Base-by-base conservation (phyloP, 2,797 vertebrate species). In the Pagetopsis macropterus region DNA sequence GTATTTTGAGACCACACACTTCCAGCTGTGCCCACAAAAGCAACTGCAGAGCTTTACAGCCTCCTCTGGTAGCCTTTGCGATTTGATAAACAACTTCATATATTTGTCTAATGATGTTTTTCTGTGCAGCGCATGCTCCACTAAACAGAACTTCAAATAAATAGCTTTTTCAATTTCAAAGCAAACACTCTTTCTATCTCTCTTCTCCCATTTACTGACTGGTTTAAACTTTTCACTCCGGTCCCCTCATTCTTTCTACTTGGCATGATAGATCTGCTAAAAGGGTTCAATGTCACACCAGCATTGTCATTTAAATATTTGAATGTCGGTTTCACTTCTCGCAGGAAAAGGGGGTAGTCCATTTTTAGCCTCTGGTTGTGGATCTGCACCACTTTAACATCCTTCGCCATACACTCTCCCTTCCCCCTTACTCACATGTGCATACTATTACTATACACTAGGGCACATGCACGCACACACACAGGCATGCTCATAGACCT, bases 221-320 rank as follows among this genome's bases (percentile, higher is more conserved):
- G 2, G 48, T 59, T 81, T 85, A 60, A 85, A 89, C 81, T 84
- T 88, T 83, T 75, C 82, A 80, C 79, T 83, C 72, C 16, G 51
- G 58, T 62, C 40, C 68, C 41, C 67, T 67, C 60, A 75, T 57
- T 86, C 73, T 78, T 88, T 89, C 80, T 82, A 52, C 82, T 90
- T 74, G 73, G 83, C 66, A 83, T 85, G 84, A 80, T 87, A 71
- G 84, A 90, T 85, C 80, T 83, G 73, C 78, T 90, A 83, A 92
- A 92, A 92, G 82, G 82, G 70, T 89, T 88, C 75, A 82, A 23
- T 89, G 87, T 89, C 84, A 90, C 85, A 82, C 82, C 43, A 65
- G 75, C 81, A 82, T 87, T 90, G 87, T 90, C 84, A 84, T 90
- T 91, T 92, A 84, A 91, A 91, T 92, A 87, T 91, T 90, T 90